Conservation (phyloP, 2,888 invertebrate species). For the Synergus gifuensis region DNA sequence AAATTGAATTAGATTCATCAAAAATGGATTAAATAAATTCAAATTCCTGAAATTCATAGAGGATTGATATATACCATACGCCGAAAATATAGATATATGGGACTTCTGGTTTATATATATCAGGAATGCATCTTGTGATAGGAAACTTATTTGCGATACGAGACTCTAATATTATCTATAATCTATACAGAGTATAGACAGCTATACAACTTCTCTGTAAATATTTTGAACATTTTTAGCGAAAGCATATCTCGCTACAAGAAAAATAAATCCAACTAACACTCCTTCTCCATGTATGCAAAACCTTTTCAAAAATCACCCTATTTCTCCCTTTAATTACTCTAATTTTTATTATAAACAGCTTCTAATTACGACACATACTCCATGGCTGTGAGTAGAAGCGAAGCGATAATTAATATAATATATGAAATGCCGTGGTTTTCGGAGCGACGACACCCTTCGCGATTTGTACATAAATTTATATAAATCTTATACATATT, state of each 20-base stretch:
- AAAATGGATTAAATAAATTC: no score
- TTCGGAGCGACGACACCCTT: constrained; percentile 42
- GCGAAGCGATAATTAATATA: constrained; percentile 36
- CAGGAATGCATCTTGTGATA: no score
- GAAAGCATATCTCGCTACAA: neutral
- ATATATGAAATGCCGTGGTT: constrained; percentile 20
- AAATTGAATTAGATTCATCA: no score
- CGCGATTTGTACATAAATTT: constrained; percentile 56
- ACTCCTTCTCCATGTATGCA: no score
- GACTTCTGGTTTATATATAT: neutral
- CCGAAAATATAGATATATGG: no score
- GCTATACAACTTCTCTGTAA: neutral
- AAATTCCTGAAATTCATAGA: no score
- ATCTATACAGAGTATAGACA: no score
- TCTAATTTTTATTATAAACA: neutral
- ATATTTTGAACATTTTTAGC: neutral
- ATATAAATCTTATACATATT: constrained; percentile 54
- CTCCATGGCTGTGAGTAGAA: constrained; percentile 51
- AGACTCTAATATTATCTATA: no score
- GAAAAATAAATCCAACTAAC: neutral
- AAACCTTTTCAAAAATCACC: no score
- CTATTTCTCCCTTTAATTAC: neutral
- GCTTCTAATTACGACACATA: constrained; percentile 3
- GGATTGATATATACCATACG: no score
- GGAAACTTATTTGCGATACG: no score